A percentile compares a stretch with the other conserved stretches of the same genome.
Conservation (phyloP, 23 tunicate genomes). For the Ascidia mentula region DNA sequence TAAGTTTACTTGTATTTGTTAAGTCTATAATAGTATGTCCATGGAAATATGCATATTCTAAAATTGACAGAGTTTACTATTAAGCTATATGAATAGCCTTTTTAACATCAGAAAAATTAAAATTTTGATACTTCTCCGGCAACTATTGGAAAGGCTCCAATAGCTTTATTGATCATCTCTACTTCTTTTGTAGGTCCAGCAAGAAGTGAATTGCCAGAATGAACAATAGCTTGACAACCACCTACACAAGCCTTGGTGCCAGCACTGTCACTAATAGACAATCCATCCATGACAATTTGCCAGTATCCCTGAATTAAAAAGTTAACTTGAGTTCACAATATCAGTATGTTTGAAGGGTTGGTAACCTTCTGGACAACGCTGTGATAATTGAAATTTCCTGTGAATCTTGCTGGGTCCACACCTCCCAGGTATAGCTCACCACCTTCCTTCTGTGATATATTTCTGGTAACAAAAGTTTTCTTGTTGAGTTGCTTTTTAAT, state of each 20-base stretch:
- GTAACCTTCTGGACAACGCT: slow-evolving; percentile 38
- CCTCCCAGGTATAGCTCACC: slow-evolving; percentile 86
- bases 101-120: not conserved
- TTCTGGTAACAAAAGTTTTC: no score
- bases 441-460: slow-evolving; percentile 28
- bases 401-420: slow-evolving; percentile 36
- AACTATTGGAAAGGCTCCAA: slow-evolving; percentile 74
- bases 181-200: slow-evolving; percentile 92
- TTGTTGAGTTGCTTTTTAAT: no score
- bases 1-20: no score
- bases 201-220: slow-evolving; percentile 89
- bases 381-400: slow-evolving; percentile 63
- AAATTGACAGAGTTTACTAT: no score
- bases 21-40: not conserved
- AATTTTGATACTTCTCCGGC: slow-evolving; percentile 65
- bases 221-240: slow-evolving; percentile 91
- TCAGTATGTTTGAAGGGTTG: not conserved
- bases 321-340: not conserved
- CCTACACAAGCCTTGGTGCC: slow-evolving; percentile 35
- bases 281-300: slow-evolving; percentile 77
- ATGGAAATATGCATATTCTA: no score
- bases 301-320: slow-evolving; percentile 72
- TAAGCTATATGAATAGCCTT: not conserved
- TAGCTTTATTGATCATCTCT: slow-evolving; percentile 67
- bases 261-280: not conserved